A percentile compares a stretch with the other conserved stretches of the same genome.
These are phyloP conservation scores for Dreissena polymorpha DNA, from an alignment of 1,140 invertebrate species.

Conservation along the genomic window DNA sequence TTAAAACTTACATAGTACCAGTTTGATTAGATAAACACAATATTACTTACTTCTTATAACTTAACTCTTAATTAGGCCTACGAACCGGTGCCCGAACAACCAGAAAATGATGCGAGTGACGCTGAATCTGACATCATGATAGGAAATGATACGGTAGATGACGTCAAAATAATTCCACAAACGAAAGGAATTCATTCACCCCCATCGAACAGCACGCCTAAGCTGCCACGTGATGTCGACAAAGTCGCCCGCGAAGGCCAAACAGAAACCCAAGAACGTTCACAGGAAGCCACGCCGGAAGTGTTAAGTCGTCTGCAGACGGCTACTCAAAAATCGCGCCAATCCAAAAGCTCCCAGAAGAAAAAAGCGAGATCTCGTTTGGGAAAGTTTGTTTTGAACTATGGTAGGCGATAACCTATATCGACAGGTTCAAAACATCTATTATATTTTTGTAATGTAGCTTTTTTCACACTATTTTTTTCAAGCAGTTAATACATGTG, in stretches of 20 bases:
- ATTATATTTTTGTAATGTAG: too few species aligned
- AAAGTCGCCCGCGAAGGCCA: neutral
- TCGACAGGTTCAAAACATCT: neutral
- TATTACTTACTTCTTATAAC: too few species aligned
- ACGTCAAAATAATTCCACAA: too few species aligned
- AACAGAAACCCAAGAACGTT: too few species aligned
- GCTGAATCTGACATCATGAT: constrained; percentile 7
- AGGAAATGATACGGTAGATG: neutral
- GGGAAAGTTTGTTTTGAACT: constrained; percentile 41
- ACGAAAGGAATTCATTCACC: too few species aligned
- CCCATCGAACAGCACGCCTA: too few species aligned
- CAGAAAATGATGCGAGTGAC: constrained; percentile 25
- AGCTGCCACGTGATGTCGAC: neutral
- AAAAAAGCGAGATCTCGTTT: neutral
- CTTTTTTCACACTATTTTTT: too few species aligned
- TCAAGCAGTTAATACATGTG: too few species aligned
- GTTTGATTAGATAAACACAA: too few species aligned
- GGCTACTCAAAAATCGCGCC: constrained; percentile 3
- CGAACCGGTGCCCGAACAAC: constrained; percentile 22
- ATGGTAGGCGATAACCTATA: constrained; percentile 9
- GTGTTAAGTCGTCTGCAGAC: neutral
- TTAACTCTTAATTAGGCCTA: neutral
- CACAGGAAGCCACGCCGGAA: too few species aligned
- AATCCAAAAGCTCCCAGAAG: constrained; percentile 18
- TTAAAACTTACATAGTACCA: too few species aligned